Base-by-base conservation (phyloP, 2,888 invertebrate genomes). In the Embidobia sp. region DNA sequence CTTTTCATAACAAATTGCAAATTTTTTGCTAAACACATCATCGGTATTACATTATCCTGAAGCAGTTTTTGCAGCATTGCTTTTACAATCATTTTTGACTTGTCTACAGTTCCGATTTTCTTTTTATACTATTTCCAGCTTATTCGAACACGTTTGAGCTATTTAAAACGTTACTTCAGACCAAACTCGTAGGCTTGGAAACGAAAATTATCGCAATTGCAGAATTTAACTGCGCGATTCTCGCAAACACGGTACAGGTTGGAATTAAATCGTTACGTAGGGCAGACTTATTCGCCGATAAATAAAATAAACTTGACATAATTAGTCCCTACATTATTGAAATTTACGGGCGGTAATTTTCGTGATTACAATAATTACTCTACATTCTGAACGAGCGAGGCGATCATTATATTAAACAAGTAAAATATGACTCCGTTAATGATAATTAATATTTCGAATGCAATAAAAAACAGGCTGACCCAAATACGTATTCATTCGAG, bases 371-470 rank as follows among this genome's bases (percentile, higher is more conserved):
- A 74, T 74, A 61, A 67, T 74, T 67, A 53, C 46, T 59, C 48
- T 3, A 40, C 59, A 40, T 74, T 74, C 40, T 53, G 61, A 67
- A 44, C 19, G 67, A 53, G 35, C 59, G 51, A 27, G 16, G 22
- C 66, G 66, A 66, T 66, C 51, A 63, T 74, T 74, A 37, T 74
- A 74, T 74, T 74, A 74, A 74, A 66, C 53, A 37, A 53, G 59
- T 74, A 61, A 74, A 66, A 67, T 74, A 74, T 67, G 67, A 49
- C 74, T 74, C 74, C 74, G 67, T 74, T 74, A 74, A 74, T 74
- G 74, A 74, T 74, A 74, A 74, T 74, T 61, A 74, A 74, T 74
- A 74, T 74, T 74, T 74, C 53, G 74, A 74, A 61, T 74, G 74
- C 16, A 53, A 67, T 67, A 74, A 74, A 67, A 74, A 74, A 46